Conservation (phyloP, 2,113 vertebrate genomes). For the Phaethornis superciliosus region DNA sequence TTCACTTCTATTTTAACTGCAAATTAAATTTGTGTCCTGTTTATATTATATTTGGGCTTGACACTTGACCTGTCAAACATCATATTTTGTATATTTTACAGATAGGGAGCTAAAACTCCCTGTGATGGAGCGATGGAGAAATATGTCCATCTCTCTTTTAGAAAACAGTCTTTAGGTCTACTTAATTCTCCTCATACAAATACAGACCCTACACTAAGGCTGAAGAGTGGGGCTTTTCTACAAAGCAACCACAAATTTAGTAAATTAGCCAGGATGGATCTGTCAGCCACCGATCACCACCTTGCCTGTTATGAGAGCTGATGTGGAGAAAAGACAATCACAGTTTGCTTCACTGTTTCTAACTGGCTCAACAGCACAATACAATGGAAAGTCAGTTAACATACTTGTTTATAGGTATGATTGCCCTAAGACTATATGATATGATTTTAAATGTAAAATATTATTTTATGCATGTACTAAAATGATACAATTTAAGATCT, state of each 20-base stretch:
- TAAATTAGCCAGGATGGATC: conserved; percentile 31
- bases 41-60: conserved; percentile 36
- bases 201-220: background rate
- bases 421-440: conserved; percentile 23
- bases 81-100: background rate
- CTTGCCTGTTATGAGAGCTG: background rate
- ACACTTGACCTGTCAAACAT: background rate
- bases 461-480: conserved; percentile 26
- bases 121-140: too few relatives aligned
- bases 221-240: background rate
- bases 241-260: conserved; percentile 36
- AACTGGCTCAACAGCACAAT: conserved; percentile 28
- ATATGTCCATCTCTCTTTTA: background rate
- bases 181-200: background rate
- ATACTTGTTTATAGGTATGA: background rate
- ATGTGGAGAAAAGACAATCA: conserved; percentile 4
- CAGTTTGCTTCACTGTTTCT: conserved; percentile 43
- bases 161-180: background rate
- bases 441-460: conserved; percentile 44
- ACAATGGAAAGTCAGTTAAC: background rate
- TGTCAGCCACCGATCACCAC: background rate
- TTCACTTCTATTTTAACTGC: conserved; percentile 39
- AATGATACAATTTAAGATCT: conserved; percentile 65
- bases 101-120: background rate
- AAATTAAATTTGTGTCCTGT: conserved; percentile 48